Percentiles rank a stretch among this genome's conserved stretches.
Conservation (phyloP, 2,113 vertebrate species). For the Peucedramus taeniatus region DNA sequence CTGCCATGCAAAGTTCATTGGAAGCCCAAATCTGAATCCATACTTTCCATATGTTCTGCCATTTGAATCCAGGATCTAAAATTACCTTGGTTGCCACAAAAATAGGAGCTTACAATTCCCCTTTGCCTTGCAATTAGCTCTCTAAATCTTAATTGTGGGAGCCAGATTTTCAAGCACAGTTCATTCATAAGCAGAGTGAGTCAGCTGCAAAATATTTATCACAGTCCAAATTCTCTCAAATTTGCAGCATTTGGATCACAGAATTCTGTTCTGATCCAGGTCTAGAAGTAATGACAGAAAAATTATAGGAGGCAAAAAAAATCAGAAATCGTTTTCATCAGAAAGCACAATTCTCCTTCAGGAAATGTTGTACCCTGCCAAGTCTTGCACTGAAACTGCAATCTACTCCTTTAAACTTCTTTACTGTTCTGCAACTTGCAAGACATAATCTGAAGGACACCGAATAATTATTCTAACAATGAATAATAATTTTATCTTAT, state of each 20-base stretch:
- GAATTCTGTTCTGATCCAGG: conserved; percentile 26
- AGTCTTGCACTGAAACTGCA: not conserved
- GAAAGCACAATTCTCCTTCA: not conserved
- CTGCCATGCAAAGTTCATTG: not conserved
- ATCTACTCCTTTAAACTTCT: not conserved
- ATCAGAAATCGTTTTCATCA: not conserved
- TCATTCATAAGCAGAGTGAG: conserved; percentile 37
- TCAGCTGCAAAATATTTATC: conserved; percentile 59
- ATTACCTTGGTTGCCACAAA: conserved; percentile 19
- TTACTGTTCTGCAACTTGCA: not conserved
- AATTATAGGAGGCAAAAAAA: not conserved
- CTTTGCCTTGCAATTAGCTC: conserved; percentile 49
- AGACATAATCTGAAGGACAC: not conserved
- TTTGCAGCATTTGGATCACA: conserved; percentile 25
- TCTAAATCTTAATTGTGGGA: conserved; percentile 29
- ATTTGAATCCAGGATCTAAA: conserved; percentile 21
- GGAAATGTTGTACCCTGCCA: not conserved
- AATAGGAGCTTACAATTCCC: conserved; percentile 39
- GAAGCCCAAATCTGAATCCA: not conserved
- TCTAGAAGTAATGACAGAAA: not conserved
- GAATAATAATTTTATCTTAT: not conserved
- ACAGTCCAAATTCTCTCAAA: conserved; percentile 16
- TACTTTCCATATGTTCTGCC: not conserved
- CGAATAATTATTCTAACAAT: not conserved
- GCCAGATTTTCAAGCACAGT: conserved; percentile 32